phyloP scores from a whole-genome alignment of 2,797 vertebrate genomes.

The Eulemur mongoz region DNA sequence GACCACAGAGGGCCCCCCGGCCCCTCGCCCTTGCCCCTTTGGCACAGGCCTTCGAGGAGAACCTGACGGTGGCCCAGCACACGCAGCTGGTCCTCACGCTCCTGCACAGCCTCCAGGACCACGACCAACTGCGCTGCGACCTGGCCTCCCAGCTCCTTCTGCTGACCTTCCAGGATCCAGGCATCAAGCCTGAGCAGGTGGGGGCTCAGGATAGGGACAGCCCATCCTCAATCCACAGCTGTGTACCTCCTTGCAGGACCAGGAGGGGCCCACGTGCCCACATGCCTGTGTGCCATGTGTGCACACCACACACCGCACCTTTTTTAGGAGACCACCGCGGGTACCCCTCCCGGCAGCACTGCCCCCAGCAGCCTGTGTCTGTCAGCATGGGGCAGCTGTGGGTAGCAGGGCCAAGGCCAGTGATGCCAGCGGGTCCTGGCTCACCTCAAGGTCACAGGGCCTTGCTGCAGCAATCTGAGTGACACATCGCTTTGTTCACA shows the following conservation, averaged over 20 bases:
- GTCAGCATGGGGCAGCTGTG: background rate
- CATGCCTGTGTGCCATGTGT: fast-evolving
- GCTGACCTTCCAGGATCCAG: background rate
- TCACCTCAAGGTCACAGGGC: background rate
- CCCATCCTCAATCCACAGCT: fast-evolving
- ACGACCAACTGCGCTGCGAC: fast-evolving
- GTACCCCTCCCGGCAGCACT: background rate
- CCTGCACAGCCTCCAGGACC: background rate
- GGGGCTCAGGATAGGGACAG: background rate
- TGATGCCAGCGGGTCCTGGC: background rate
- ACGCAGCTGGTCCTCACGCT: conserved; percentile 39
- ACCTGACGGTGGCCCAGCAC: conserved; percentile 46
- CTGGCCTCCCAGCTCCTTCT: conserved; percentile 47
- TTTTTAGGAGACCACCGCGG: fast-evolving
- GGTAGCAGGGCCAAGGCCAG: background rate
- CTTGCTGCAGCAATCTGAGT: background rate
- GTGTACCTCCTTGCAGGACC: no score
- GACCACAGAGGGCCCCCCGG: background rate
- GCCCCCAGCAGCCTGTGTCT: background rate
- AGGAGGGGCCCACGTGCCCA: background rate
- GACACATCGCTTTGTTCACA: background rate
- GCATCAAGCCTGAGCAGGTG: conserved; percentile 54
- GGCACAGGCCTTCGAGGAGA: background rate
- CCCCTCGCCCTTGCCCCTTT: background rate
- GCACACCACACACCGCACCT: fast-evolving